phyloP scores from a whole-genome alignment of 2,797 vertebrate genomes.

The Ambastaia sidthimunki region DNA sequence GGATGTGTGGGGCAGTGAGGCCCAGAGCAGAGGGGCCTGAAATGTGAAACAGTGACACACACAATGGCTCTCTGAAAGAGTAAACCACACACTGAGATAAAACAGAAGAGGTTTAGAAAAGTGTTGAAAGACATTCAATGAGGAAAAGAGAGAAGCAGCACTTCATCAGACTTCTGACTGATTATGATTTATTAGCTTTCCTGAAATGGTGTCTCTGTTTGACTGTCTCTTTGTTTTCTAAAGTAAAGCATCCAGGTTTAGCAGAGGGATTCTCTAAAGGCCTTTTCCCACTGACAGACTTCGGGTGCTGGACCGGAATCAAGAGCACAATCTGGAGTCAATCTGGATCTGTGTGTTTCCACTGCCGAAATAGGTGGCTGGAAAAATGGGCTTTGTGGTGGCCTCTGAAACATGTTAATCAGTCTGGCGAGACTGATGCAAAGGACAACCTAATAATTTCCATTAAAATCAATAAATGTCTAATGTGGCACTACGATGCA shows the following conservation, averaged over 20 bases:
- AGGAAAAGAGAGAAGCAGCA: background rate
- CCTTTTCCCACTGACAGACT: background rate
- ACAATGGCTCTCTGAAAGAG: background rate
- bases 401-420: too few species aligned
- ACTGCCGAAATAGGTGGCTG: background rate
- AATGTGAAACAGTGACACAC: constrained; percentile 54
- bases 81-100: constrained; percentile 47
- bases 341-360: background rate
- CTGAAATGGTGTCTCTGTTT: constrained; percentile 6
- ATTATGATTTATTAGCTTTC: constrained; percentile 21
- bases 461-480: too few species aligned
- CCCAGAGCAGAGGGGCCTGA: constrained; percentile 22
- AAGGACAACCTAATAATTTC: too few species aligned
- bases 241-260: background rate
- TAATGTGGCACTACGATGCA: too few species aligned
- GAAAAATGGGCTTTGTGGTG: background rate
- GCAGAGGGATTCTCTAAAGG: background rate
- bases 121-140: background rate
- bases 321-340: background rate
- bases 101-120: constrained; percentile 24
- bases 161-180: constrained; percentile 1
- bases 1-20: constrained; percentile 12
- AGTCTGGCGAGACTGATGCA: too few species aligned
- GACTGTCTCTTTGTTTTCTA: background rate
- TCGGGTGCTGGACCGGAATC: too few species aligned